Percentiles rank a stretch among this genome's conserved stretches.
These are phyloP conservation scores for Drosophila lacteicornis DNA, from an alignment of 1,140 invertebrate genomes.

Conservation along the genomic window DNA sequence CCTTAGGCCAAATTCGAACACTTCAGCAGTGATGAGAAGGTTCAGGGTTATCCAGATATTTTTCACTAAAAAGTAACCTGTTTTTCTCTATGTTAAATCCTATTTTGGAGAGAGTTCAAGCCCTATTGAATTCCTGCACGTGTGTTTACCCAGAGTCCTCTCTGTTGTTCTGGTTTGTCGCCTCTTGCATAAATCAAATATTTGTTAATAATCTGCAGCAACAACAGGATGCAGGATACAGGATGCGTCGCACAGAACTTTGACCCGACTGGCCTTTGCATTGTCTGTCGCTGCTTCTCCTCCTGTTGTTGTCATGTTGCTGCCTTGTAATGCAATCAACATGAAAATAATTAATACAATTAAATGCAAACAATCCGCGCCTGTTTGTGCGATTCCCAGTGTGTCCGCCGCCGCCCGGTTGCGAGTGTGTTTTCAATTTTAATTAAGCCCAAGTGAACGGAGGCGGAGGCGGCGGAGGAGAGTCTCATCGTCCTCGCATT, in stretches of 20 bases:
- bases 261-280: conserved; percentile 42
- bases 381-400: conserved; percentile 6
- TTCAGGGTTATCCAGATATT: no score
- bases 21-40: not conserved
- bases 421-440: conserved; percentile 52
- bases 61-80: no score
- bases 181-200: conserved; percentile 69
- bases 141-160: conserved; percentile 1
- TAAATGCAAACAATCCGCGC: conserved; percentile 61
- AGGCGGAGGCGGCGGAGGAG: not conserved
- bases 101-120: not conserved
- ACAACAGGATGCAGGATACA: conserved; percentile 2
- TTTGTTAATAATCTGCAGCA: conserved; percentile 56
- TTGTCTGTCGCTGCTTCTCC: not conserved
- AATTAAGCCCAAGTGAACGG: conserved; percentile 55
- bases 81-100: no score
- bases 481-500: not conserved
- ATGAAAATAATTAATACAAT: conserved; percentile 80
- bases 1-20: conserved; percentile 3
- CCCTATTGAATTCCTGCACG: no score
- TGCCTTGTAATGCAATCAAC: conserved; percentile 72
- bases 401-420: not conserved
- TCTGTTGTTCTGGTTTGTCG: conserved; percentile 19
- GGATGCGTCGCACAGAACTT: conserved; percentile 2
- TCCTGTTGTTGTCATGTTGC: conserved; percentile 7